Evolutionary conservation across 2,888 invertebrate genomes (phyloP), one percentile per base, ranked within the genome.

Genomic region (Hecatera dysodea): DNA sequence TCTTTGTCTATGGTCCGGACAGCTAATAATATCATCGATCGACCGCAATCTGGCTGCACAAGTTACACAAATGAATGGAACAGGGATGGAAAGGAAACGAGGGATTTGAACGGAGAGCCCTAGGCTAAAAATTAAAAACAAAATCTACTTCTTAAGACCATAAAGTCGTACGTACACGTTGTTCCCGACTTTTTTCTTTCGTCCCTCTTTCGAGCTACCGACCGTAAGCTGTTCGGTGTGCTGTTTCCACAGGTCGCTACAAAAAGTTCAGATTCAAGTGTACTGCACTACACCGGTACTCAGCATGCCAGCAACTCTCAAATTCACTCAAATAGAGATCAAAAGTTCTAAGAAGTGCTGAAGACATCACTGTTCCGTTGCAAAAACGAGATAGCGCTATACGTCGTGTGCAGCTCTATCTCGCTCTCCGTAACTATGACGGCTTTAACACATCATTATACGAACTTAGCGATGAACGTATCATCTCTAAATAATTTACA

Each of bases 201-300:
- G 48, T 69, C 50, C 70, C 56, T 77, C 69, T 9, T 69, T 22
- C 36, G 80, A 73, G 57, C 52, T 63, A 57, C 74, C 50, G 17
- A 52, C 57, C 19, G 52, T 46, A 9, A 9, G 4, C 19, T 46
- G 50, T 42, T 59, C 63, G 8, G 64, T n/a, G 46, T 59, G 33
- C 22, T 36, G 12, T 74, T 73, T 61, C 75, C 80, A 79, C 24
- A 42, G 52, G 19, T 46, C 46, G 50, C 74, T 75, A 75, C 44
- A 79, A 79, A 44, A 79, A 73, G 44, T 56, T 66, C 39, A 39
- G 29, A 50, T 52, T 46, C 22, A 60, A 39, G 33, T 39, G 36
- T 67, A 39, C 39, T 39, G 39, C 52, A 42, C 39, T 59, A 57
- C 29, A 52, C 42, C 19, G 56, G 57, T 60, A 39, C 19, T 42